Base-by-base conservation (phyloP, 2,113 vertebrate genomes). In the Desmodus rotundus region DNA sequence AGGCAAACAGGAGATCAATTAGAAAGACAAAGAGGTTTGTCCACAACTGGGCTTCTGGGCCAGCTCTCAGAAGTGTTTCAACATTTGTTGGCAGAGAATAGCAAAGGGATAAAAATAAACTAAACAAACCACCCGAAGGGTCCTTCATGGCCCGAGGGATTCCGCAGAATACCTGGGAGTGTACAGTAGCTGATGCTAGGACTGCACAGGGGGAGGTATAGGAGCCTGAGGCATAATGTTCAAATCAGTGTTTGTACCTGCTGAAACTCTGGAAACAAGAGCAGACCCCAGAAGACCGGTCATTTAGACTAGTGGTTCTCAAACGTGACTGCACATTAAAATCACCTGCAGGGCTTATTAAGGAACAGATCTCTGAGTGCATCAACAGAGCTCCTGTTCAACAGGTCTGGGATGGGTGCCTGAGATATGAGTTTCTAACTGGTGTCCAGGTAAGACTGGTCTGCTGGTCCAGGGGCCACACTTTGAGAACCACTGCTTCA, bases 1-100 rank as follows among this genome's bases (percentile, higher is more conserved):
- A 94, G 72, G 14, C 52, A 38, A 82, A 65, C 6, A 19, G 58
- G 28, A 83, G 15, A 28, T 13, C 10, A 12, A 20, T 77, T 61
- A 94, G 81, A 86, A 83, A 97, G 92, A 92, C 56, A 90, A 76
- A 87, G n/a, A 45, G 7, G 58, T 58, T 38, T 80, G 33, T 58
- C 63, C 65, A 74, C 94, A 95, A 80, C 58, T 1, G 0, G 19
- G 19, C 17, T 33, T 11, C 17, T 33, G 68, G 31, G 33, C 38
- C 1, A 33, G 61, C 36, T 89, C 74, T 86, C 70, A 70, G 33
- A 96, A 96, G 54, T 4, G 4, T 56, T 82, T 78, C n/a, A 63
- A 58, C 9, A 58, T 74, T 72, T 61, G 76, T 17, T 77, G 67
- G 45, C 65, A 80, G 58, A 87, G 17, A 65, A 81, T 0, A 93